Evolutionary conservation across 2,797 vertebrate species (phyloP), one percentile per base, ranked within the genome.

Genomic region (Poeciliopsis presidionis): DNA sequence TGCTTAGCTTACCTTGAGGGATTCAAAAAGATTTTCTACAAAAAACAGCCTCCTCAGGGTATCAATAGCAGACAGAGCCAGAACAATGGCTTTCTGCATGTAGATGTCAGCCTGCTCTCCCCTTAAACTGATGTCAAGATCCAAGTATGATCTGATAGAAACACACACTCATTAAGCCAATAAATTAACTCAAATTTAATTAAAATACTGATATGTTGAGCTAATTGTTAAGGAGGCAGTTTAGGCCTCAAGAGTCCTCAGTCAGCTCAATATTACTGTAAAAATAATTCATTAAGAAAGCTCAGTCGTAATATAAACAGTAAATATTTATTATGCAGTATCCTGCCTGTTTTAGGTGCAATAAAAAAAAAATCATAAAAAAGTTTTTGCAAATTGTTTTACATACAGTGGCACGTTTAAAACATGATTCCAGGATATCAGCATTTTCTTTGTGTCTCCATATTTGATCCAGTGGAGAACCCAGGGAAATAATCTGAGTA

Each of bases 1-100:
- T 45, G n/a, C 53, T 11, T 39, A 59, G 6, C 89, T 90, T 86
- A 98, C 97, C 96, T 98, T 98, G 22, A 97, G 87, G 57, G 97
- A 98, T 78, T 97, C 95, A 81, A 97, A 94, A 41, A 97, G 84
- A 90, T 94, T 96, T 75, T 92, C 93, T 22, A 98, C 97, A 76
- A 97, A 96, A 84, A 97, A 83, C 79, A 98, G 96, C 79, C 90
- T 94, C 81, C 96, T 96, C 76, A 98, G 89, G 75, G 94, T 89
- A n/a, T 94, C 93, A 8, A 91, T 76, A 1, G 93, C 92, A n/a
- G 93, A 94, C 81, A 95, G 88, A 80, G 81, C 51, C 25, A 92
- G 86, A 72, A 95, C 78, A 36, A 96, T 94, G 16, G 92, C 90
- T 88, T 92, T 96, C 81, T 95, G 94, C 59, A 96, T 94, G 74